These are phyloP conservation scores for Epistrophe grossulariae DNA, from an alignment of 2,888 invertebrate genomes.

Conservation along the genomic window DNA sequence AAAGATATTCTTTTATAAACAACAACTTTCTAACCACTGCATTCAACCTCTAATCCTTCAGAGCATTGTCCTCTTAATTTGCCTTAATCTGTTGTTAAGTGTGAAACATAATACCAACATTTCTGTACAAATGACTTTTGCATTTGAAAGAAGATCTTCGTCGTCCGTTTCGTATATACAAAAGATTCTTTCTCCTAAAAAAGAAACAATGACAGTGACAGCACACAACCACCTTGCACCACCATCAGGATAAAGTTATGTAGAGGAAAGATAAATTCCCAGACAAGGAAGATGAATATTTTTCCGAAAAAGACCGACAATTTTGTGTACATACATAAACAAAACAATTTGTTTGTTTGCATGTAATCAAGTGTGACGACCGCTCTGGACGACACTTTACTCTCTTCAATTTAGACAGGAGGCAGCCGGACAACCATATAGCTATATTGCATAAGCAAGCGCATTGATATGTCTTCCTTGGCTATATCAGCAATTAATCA, in stretches of 20 bases:
- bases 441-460: background rate
- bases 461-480: constrained; percentile 52
- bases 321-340: constrained; percentile 35
- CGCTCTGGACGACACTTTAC: constrained; percentile 63
- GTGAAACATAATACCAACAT: constrained; percentile 63
- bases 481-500: constrained; percentile 67
- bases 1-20: constrained; percentile 4
- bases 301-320: constrained; percentile 42
- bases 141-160: constrained; percentile 17
- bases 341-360: constrained; percentile 72
- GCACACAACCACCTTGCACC: constrained; percentile 5
- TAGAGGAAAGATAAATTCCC: constrained; percentile 60
- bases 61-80: constrained; percentile 68
- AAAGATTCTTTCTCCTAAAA: constrained; percentile 20
- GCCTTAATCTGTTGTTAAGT: constrained; percentile 72
- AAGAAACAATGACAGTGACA: constrained; percentile 22
- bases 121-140: constrained; percentile 59
- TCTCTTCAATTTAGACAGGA: constrained; percentile 41
- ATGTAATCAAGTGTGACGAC: constrained; percentile 72
- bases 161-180: background rate
- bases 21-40: constrained; percentile 34
- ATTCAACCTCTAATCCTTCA: constrained; percentile 20
- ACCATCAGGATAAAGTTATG: constrained; percentile 24
- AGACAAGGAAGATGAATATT: constrained; percentile 52
- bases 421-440: background rate